phyloP scores from a whole-genome alignment of 1,140 invertebrate genomes.

The Oncopeltus fasciatus region DNA sequence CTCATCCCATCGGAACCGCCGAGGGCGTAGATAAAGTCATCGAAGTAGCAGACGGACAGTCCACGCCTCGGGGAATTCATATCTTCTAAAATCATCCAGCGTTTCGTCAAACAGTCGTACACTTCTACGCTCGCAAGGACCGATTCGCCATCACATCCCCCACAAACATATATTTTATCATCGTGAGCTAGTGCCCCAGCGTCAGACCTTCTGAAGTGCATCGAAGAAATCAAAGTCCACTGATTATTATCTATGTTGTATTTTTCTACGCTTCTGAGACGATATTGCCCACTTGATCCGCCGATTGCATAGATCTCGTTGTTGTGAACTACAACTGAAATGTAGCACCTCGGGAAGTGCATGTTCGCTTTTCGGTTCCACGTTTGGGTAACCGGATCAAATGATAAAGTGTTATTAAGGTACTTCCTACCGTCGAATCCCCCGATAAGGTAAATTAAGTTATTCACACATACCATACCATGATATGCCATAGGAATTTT shows the following conservation, averaged over 20 bases:
- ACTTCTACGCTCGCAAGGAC: slow-evolving; percentile 47
- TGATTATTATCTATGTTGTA: slow-evolving; percentile 56
- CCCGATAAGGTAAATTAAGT: slow-evolving; percentile 60
- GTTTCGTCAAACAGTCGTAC: slow-evolving; percentile 42
- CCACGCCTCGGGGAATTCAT: not conserved
- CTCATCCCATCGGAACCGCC: not conserved
- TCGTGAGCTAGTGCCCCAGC: slow-evolving; percentile 46
- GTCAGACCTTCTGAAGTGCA: slow-evolving; percentile 67
- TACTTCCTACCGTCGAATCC: slow-evolving; percentile 58
- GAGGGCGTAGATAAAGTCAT: not conserved
- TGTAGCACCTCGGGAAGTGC: slow-evolving; percentile 57
- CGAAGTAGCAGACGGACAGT: not conserved
- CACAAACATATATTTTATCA: slow-evolving; percentile 49
- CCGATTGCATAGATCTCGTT: slow-evolving; percentile 72
- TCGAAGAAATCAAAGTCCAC: slow-evolving; percentile 68
- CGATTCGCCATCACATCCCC: slow-evolving; percentile 59
- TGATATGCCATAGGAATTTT: slow-evolving; percentile 59
- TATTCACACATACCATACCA: slow-evolving; percentile 48
- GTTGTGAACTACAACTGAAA: slow-evolving; percentile 33
- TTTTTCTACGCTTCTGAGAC: slow-evolving; percentile 45
- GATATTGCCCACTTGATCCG: slow-evolving; percentile 68
- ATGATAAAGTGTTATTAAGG: slow-evolving; percentile 52
- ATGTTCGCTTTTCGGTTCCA: slow-evolving; percentile 58
- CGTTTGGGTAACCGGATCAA: slow-evolving; percentile 42
- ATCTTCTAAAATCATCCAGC: slow-evolving; percentile 34